Conservation (phyloP, 2,797 vertebrate genomes). For the Sebastes taczanowskii region DNA sequence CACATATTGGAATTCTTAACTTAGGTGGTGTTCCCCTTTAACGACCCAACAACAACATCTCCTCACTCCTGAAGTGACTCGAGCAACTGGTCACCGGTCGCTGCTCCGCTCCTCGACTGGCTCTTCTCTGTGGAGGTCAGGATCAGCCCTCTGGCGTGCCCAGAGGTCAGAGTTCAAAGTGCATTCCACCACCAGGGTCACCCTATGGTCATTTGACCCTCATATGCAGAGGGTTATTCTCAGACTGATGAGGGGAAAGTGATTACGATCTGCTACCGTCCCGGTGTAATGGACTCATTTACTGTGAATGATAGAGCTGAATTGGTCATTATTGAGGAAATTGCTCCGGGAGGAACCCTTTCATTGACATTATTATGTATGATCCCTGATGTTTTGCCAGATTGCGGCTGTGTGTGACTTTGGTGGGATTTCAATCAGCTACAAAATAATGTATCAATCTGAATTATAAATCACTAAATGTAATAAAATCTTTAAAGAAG, state of each 20-base stretch:
- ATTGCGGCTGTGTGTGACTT: neutral
- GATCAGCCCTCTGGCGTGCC: slow-evolving; percentile 41
- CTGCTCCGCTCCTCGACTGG: neutral
- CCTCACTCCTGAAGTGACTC: slow-evolving; percentile 47
- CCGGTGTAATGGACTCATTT: slow-evolving; percentile 52
- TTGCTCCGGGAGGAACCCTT: neutral
- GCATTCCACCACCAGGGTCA: slow-evolving; percentile 59
- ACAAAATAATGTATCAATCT: slow-evolving; percentile 10
- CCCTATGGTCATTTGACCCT: slow-evolving; percentile 45
- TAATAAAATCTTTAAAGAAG: neutral
- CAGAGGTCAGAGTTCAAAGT: slow-evolving; percentile 73
- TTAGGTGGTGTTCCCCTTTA: too few species aligned
- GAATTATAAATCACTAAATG: neutral
- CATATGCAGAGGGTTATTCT: slow-evolving; percentile 54
- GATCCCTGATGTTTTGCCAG: slow-evolving; percentile 15
- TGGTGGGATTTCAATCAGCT: slow-evolving; percentile 19
- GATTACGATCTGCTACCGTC: slow-evolving; percentile 50
- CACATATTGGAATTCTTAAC: too few species aligned
- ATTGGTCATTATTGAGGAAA: slow-evolving; percentile 51
- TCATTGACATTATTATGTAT: slow-evolving; percentile 23
- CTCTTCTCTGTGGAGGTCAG: slow-evolving; percentile 54
- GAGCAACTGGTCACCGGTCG: slow-evolving; percentile 74
- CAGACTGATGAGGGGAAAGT: slow-evolving; percentile 47
- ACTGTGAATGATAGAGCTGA: slow-evolving; percentile 48
- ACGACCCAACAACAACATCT: too few species aligned